Evolutionary conservation across 2,797 vertebrate species (phyloP), one percentile per base, ranked within the genome.

Genomic region (Diglossa cyanea): DNA sequence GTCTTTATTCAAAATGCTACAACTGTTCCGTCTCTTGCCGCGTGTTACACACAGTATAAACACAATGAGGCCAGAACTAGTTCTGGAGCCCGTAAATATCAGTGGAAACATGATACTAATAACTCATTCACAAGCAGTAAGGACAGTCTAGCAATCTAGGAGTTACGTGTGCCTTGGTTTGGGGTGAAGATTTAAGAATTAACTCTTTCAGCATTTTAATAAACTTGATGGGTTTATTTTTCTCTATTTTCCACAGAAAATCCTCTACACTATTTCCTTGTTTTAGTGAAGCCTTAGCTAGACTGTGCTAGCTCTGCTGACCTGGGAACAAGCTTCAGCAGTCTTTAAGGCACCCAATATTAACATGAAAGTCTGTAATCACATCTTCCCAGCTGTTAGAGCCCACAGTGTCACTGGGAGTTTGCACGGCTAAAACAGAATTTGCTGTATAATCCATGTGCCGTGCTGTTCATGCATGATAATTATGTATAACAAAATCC

Each of bases 321-420:
- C 84, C 78, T 68, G 54, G 85, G 75, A 95, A 83, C 23, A 53
- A 77, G 65, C 81, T 89, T 74, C 84, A 90, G 68, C 3, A 3
- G 77, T 77, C 72, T 82, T 94, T 93, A 94, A 92, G 91, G 57
- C 68, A 87, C 74, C 61, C 75, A 80, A 75, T 91, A 87, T 89
- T 94, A 95, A 93, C 88, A 87, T 58, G 68, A 78, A 91, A 95
- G 77, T 91, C 94, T 92, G 74, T 94, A 96, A 95, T 95, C 92
- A 82, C 80, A 90, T 93, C 88, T 92, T 95, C 92, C 67, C 90
- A 94, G 96, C 92, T 94, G 80, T 87, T 87, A 85, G 94, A 95
- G 90, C 88, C 94, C 77, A 53, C 67, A 74, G 81, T 72, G 72
- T 92, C 92, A 94, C 84, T 86, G 92, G 86, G 92, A 95, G 92